A percentile compares a stretch with the other conserved stretches of the same genome.
These are phyloP conservation scores for Agriotes lineatus DNA, from an alignment of 2,888 invertebrate species.

Conservation along the genomic window DNA sequence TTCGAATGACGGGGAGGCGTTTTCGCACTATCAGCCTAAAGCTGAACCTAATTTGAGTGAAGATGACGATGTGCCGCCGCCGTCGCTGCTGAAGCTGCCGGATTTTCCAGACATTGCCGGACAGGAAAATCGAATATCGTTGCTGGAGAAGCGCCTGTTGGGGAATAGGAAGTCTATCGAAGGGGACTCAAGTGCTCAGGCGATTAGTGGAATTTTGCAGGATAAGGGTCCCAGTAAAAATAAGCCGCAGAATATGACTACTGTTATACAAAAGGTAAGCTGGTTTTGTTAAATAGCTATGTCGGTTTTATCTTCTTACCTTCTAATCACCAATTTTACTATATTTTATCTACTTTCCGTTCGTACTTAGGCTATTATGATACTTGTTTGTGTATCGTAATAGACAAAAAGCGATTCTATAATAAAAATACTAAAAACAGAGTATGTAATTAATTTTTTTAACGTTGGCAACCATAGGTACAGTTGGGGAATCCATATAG, in stretches of 20 bases:
- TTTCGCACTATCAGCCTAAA: slow-evolving; percentile 16
- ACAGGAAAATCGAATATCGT: slow-evolving; percentile 55
- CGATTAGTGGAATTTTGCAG: background rate
- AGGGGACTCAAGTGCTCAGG: background rate
- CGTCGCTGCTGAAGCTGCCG: slow-evolving; percentile 20
- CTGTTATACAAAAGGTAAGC: too few species aligned
- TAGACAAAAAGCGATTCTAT: too few species aligned
- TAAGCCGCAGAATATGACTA: background rate
- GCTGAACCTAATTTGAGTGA: slow-evolving; percentile 29
- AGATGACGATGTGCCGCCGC: slow-evolving; percentile 26
- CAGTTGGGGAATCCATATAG: too few species aligned
- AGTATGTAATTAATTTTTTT: too few species aligned
- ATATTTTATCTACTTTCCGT: too few species aligned
- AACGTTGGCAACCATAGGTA: too few species aligned
- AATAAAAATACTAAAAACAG: too few species aligned
- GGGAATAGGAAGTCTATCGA: slow-evolving; percentile 46
- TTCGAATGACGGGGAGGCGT: slow-evolving; percentile 33
- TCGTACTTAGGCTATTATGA: too few species aligned
- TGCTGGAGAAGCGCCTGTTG: slow-evolving; percentile 61
- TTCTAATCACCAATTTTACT: too few species aligned
- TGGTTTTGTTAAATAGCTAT: too few species aligned
- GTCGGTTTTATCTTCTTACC: too few species aligned
- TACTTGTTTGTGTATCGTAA: too few species aligned
- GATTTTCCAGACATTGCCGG: slow-evolving; percentile 17
- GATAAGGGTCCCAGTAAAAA: background rate